A percentile compares a stretch with the other conserved stretches of the same genome.
Conservation (phyloP, 2,797 vertebrate genomes). For the Telmatherina bonti region DNA sequence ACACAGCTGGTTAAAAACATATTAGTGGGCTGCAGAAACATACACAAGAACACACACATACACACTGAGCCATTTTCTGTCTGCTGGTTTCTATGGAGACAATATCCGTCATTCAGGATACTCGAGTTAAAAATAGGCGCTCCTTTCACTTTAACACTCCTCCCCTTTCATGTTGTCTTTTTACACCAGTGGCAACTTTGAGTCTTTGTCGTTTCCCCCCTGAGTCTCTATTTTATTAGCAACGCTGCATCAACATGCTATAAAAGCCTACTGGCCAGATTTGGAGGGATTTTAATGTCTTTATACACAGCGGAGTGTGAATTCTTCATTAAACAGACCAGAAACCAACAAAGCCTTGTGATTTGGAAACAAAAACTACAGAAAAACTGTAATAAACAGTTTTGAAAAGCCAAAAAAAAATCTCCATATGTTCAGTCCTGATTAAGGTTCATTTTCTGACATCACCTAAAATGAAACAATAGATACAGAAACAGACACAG, state of each 20-base stretch:
- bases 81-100: slow-evolving; percentile 80
- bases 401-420: too few species aligned
- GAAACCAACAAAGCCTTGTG: slow-evolving; percentile 4
- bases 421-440: background rate
- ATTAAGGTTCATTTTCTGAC: background rate
- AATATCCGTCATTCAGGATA: slow-evolving; percentile 79
- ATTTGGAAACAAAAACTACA: background rate
- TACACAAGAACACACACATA: slow-evolving; percentile 6
- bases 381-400: background rate
- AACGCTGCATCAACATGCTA: background rate
- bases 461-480: background rate
- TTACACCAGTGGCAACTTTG: slow-evolving; percentile 18
- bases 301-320: background rate
- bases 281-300: background rate
- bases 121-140: slow-evolving; percentile 81
- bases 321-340: background rate
- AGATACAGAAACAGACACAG: background rate
- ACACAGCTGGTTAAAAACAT: slow-evolving; percentile 15
- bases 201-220: slow-evolving; percentile 2
- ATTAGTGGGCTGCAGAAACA: slow-evolving; percentile 4
- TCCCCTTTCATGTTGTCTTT: slow-evolving; percentile 42
- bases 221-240: background rate
- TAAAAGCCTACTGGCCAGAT: slow-evolving; percentile 9
- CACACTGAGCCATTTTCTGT: slow-evolving; percentile 22
- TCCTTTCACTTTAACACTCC: slow-evolving; percentile 55